Base-by-base conservation (phyloP, 2,113 vertebrate species). In the Ondatra zibethicus region DNA sequence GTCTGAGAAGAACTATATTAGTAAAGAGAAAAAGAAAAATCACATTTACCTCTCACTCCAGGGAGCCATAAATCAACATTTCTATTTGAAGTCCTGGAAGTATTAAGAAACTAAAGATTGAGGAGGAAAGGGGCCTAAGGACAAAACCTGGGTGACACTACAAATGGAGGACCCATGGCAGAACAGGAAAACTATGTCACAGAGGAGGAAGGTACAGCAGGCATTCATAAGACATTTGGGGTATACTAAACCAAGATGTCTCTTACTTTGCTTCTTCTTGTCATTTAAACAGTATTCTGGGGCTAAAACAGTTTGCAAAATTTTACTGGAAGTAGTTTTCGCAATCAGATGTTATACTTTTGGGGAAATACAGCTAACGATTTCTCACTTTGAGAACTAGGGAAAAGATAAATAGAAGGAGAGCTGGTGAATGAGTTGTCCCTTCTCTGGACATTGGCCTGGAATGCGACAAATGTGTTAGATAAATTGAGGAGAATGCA, bases 381-480 rank as follows among this genome's bases (percentile, higher is more conserved):
- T n/a, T 50, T 80, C 68, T 47, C 5, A 50, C 39, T 14, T 25
- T 11, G 61, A 27, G 7, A 95, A 47, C 7, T 87, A 39, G 25
- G 76, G 29, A 55, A 36, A 92, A 36, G 3, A 31, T 31, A 33
- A n/a, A 45, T 19, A 27, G 63, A 52, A 52, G 21, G 2, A 27
- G 50, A 33, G 33, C 31, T 31, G 12, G 29, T 52, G n/a, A 68
- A 31, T 80, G 77, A 33, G 17, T 36, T 91, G n/a, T 97, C 45
- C 13, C 13, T 3, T 90, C 33, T 96, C 78, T 97, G 82, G 42
- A 89, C 55, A 61, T 21, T 75, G 19, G 73, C 77, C 89, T 94
- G 84, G 39, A 94, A 94, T 89, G 21, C 89, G 47, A 89, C 4
- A 0, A 78, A 89, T 45, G 86, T 89, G 52, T 93, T 70, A 95